A percentile compares a stretch with the other conserved stretches of the same genome.
These are phyloP conservation scores for Balaenoptera acutorostrata DNA, from an alignment of 2,113 vertebrate genomes.

Conservation along the genomic window DNA sequence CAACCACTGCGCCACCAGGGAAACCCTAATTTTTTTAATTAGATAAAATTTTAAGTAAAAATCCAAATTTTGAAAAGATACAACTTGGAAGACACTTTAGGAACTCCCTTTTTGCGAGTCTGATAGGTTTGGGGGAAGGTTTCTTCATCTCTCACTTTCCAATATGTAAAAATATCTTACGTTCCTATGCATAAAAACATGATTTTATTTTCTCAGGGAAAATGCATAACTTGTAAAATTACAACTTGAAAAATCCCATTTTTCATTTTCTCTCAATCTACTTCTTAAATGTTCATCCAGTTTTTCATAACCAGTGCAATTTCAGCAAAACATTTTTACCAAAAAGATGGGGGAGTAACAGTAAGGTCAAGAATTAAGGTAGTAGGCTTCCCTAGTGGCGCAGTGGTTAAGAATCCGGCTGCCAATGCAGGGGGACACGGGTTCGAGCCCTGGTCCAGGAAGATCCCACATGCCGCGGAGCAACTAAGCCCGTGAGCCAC, in stretches of 20 bases:
- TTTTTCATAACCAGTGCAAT: conserved; percentile 5
- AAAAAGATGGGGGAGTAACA: background rate
- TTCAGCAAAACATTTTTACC: background rate
- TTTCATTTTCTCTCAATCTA: background rate
- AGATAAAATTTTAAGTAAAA: conserved; percentile 40
- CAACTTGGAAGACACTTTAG: background rate
- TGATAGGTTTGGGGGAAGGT: background rate
- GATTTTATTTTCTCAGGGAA: background rate
- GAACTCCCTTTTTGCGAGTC: background rate
- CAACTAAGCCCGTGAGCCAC: too few species aligned
- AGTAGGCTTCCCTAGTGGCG: background rate
- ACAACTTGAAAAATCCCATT: background rate
- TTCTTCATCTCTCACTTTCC: background rate
- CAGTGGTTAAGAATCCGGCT: too few species aligned
- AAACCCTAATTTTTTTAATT: background rate
- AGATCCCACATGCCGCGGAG: too few species aligned
- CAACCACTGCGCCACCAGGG: too few species aligned
- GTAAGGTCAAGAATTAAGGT: background rate
- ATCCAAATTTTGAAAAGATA: background rate
- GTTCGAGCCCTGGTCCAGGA: too few species aligned
- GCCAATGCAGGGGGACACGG: too few species aligned
- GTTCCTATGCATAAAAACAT: background rate
- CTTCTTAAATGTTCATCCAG: background rate
- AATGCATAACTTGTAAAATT: background rate
- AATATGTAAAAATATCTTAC: background rate